Percentiles rank a stretch among this genome's conserved stretches.
Evolutionary conservation across 2,113 vertebrate genomes (phyloP).

Genomic region (Chiloscyllium plagiosum): DNA sequence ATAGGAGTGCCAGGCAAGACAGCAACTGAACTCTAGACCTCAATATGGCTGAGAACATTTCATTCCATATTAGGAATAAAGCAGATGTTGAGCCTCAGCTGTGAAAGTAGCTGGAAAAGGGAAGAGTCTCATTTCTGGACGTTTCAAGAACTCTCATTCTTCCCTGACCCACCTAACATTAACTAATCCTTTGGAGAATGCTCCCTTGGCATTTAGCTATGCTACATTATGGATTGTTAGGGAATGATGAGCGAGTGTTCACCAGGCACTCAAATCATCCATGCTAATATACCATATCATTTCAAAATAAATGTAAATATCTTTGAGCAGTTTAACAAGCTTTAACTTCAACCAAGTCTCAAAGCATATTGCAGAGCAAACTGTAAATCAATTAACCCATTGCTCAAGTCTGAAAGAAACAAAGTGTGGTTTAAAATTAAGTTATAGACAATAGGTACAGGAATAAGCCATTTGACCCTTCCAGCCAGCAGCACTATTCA

Average conservation of each 20-base stretch:
- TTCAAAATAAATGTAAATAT: neutral
- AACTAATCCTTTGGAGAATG: neutral
- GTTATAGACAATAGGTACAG: no score
- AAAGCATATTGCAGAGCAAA: neutral
- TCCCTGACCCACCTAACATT: neutral
- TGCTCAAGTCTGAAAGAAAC: neutral
- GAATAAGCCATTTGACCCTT: no score
- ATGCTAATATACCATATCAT: neutral
- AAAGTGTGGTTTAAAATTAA: neutral
- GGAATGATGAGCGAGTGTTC: neutral
- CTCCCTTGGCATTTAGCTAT: neutral
- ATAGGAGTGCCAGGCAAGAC: neutral
- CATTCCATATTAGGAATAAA: conserved; percentile 13
- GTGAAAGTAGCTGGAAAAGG: neutral
- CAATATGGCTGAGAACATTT: neutral
- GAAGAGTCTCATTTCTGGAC: neutral
- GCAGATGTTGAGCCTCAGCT: neutral
- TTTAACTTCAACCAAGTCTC: neutral
- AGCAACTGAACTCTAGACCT: neutral
- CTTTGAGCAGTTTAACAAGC: neutral
- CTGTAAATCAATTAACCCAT: neutral
- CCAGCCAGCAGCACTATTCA: no score
- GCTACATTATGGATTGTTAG: neutral
- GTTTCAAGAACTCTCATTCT: neutral
- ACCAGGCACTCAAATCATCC: neutral